Conservation (phyloP, 64 coral and sea anemone genomes). For the Pocillopora damicornis region DNA sequence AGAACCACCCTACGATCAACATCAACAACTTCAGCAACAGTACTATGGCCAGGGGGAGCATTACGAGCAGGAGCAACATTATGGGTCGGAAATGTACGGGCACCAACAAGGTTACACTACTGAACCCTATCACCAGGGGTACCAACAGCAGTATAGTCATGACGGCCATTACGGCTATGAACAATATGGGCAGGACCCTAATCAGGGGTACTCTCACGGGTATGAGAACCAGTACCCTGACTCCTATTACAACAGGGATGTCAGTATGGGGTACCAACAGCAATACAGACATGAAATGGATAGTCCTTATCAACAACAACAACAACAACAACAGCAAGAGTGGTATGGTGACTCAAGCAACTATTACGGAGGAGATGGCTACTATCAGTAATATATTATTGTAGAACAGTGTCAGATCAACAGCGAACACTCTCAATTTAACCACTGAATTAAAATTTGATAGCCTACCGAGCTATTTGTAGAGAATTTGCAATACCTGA, state of each 20-base stretch:
- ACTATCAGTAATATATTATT: constrained; percentile 1
- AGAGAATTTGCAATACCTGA: background rate
- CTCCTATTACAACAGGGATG: constrained; percentile 16
- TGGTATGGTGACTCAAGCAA: constrained; percentile 20
- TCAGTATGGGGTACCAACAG: constrained; percentile 20
- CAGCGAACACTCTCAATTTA: background rate
- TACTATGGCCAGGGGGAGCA: constrained; percentile 41
- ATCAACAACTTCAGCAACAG: constrained; percentile 28
- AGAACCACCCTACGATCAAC: background rate
- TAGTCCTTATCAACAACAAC: background rate
- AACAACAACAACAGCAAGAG: constrained; percentile 7
- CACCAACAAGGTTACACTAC: constrained; percentile 74
- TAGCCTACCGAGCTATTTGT: background rate
- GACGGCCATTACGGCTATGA: constrained; percentile 54
- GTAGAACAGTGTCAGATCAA: background rate
- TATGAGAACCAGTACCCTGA: constrained; percentile 39
- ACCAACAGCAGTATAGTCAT: constrained; percentile 41
- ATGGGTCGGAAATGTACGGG: constrained; percentile 49
- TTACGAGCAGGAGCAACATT: constrained; percentile 50
- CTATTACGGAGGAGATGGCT: constrained; percentile 4
- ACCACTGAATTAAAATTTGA: constrained; percentile 12
- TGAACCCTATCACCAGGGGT: constrained; percentile 31
- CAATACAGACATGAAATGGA: constrained; percentile 16
- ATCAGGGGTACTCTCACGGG: constrained; percentile 39
- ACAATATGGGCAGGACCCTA: constrained; percentile 38